Conservation (phyloP, 2,888 invertebrate genomes). For the Brachycybe producta region DNA sequence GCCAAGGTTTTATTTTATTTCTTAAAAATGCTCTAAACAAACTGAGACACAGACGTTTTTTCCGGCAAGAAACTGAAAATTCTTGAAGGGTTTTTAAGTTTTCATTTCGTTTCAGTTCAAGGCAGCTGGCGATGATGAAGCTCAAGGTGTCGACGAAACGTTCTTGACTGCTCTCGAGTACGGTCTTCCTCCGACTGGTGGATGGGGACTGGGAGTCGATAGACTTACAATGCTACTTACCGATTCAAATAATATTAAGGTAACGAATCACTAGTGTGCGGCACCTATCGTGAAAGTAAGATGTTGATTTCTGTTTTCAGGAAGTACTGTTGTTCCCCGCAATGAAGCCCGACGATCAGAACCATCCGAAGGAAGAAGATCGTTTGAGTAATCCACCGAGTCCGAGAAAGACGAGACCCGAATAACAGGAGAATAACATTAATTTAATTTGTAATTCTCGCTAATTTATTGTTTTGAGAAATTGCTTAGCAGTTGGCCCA, state of each 20-base stretch:
- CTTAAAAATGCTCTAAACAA: no score
- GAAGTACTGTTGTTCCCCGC: conserved; percentile 97
- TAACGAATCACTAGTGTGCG: conserved; percentile 30
- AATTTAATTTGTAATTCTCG: no score
- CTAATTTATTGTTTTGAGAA: no score
- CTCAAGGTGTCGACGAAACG: conserved; percentile 90
- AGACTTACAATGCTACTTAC: conserved; percentile 96
- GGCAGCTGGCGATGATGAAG: conserved; percentile 97
- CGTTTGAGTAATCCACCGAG: no score
- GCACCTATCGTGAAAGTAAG: neutral
- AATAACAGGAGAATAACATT: no score
- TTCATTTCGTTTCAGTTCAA: conserved; percentile 54
- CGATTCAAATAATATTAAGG: conserved; percentile 97
- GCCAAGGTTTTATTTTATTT: conserved; percentile 64
- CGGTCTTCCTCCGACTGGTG: conserved; percentile 94
- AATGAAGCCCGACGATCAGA: conserved; percentile 76
- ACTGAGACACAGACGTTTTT: no score
- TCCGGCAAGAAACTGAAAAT: no score
- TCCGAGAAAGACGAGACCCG: no score
- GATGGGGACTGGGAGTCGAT: conserved; percentile 98
- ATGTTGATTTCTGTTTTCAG: conserved; percentile 43
- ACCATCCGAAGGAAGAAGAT: conserved; percentile 21
- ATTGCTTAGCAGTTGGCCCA: no score
- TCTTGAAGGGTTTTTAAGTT: neutral
- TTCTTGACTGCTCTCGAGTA: conserved; percentile 96